Base-by-base conservation (phyloP, 92 coral and sea anemone species). In the Epizoanthus stellaris region DNA sequence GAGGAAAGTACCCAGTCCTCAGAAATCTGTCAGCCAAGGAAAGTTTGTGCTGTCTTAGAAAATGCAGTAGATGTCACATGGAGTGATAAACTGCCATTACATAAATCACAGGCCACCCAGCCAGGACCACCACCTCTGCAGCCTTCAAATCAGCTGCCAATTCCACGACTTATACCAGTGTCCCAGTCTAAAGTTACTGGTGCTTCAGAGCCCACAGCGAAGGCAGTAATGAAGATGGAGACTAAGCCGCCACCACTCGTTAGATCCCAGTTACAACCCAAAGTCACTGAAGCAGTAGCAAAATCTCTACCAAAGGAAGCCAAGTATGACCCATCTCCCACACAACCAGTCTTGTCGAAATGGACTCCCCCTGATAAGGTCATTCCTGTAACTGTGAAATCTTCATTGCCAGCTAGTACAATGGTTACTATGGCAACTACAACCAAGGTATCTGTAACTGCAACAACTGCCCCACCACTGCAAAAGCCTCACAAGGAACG, bases 1-100 rank as follows among this genome's bases (percentile, higher is more conserved):
- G 98, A 95, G 43, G 98, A 94, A 70, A 91, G 90, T 61, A 67
- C 68, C 14, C 90, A 82, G 67, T 90, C 91, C 52, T 86, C 88
- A 16, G 93, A 87, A 76, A 87, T 84, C 42, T 79, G 61, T 62
- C 72, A 20, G 40, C 83, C 49, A 62, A 79, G 65, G 72, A 64
- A 79, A 43, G 38, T 63, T 45, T 20, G 25, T 43, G 60, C 72
- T 42, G 72, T 79, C 11, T 15, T 62, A 20, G 83, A 79, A 23
- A 79, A 64, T 62, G 13, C 6, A 20, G 57, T 17, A 43, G 45
- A 16, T 11, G 23, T 61, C 47, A 20, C 71, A 7, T 13, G 23
- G 49, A 62, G 47, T 4, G 49, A n/a, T 20, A 56, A 11, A 42
- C 61, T 19, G 13, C 73, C 23, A 1, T 14, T 64, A 19, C 64